Evolutionary conservation across 2,797 vertebrate species (phyloP).

Genomic region (Acanthiza pusilla): DNA sequence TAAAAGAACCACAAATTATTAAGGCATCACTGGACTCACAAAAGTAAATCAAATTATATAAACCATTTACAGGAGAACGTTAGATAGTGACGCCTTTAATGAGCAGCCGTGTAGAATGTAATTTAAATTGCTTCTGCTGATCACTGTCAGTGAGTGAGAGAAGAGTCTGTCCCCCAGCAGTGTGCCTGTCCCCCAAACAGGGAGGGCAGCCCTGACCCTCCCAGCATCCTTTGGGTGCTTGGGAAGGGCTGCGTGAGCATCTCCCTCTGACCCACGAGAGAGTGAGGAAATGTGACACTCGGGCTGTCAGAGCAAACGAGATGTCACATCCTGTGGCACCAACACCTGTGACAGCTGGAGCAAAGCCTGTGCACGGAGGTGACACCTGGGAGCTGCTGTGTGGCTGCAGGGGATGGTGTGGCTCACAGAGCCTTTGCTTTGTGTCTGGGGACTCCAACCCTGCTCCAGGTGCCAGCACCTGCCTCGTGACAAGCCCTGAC

Average conservation of each 20-base stretch:
- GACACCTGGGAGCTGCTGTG: background rate
- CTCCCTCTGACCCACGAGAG: background rate
- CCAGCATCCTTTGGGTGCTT: too few relatives aligned
- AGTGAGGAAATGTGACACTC: background rate
- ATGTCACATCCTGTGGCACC: background rate
- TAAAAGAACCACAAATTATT: too few relatives aligned
- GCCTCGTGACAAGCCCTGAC: background rate
- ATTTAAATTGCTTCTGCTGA: background rate
- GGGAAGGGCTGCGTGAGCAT: background rate
- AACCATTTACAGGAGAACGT: background rate
- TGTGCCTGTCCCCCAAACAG: background rate
- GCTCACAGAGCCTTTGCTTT: accelerated
- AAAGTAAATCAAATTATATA: background rate
- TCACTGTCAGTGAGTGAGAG: background rate
- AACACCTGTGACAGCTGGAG: background rate
- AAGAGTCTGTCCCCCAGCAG: background rate
- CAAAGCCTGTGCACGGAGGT: background rate
- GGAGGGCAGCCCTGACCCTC: background rate
- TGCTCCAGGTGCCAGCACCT: background rate
- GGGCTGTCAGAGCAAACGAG: background rate
- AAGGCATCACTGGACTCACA: background rate
- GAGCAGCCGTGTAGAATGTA: background rate
- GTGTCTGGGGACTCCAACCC: background rate
- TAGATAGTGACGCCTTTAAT: background rate
- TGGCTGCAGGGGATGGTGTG: background rate